Conservation (phyloP, 2,888 invertebrate genomes). For the Dynastes tityus region DNA sequence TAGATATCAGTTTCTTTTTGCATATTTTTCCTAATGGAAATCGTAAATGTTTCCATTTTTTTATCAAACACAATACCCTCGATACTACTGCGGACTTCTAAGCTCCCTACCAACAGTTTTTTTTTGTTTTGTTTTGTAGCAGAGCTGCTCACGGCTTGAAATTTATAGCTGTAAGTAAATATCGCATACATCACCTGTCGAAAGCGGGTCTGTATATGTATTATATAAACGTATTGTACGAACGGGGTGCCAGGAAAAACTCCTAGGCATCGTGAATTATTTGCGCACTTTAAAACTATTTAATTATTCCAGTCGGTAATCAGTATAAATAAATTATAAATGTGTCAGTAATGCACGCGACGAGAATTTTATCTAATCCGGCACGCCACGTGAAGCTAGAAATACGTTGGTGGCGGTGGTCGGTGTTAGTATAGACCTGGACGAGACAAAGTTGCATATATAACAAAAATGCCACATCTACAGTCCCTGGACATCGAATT, state of each 20-base stretch:
- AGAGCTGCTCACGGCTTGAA: not conserved
- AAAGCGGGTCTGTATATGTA: not conserved
- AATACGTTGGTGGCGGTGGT: no score
- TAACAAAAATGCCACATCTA: no score
- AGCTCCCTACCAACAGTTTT: not conserved
- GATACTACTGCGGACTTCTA: not conserved
- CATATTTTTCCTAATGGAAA: slow-evolving; percentile 47
- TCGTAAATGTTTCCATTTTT: slow-evolving; percentile 31
- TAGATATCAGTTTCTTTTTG: slow-evolving; percentile 37
- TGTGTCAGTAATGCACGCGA: slow-evolving; percentile 37
- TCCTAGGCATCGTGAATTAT: slow-evolving; percentile 30
- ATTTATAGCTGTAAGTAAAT: slow-evolving; percentile 18
- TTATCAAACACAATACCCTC: slow-evolving; percentile 21
- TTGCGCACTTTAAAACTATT: slow-evolving; percentile 45
- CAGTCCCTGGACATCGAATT: no score
- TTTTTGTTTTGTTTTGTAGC: no score
- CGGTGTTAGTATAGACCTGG: no score
- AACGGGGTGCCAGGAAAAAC: not conserved
- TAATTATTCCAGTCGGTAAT: slow-evolving; percentile 34
- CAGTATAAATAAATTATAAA: slow-evolving; percentile 43
- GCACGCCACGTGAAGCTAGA: slow-evolving; percentile 16
- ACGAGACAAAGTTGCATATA: no score
- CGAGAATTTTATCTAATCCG: slow-evolving; percentile 38
- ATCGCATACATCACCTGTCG: slow-evolving; percentile 8
- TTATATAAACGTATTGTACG: no score